Conservation (phyloP, 2,797 vertebrate species). For the Anniella stebbinsi region DNA sequence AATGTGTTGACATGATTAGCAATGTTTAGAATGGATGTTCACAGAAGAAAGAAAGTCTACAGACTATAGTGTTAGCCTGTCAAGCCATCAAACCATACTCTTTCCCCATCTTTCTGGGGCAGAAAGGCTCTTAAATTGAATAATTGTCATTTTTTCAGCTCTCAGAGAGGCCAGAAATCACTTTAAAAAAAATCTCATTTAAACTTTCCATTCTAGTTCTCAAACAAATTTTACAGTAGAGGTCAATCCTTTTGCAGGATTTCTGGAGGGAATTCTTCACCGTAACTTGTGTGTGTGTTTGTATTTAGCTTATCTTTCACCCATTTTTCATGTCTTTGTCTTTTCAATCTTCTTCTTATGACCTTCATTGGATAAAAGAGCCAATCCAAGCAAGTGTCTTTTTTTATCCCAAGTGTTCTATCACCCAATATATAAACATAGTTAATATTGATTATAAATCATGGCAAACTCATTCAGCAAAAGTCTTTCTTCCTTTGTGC, state of each 20-base stretch:
- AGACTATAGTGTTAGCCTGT: constrained; percentile 19
- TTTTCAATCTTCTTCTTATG: constrained; percentile 61
- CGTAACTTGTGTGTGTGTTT: constrained; percentile 31
- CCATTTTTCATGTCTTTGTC: constrained; percentile 63
- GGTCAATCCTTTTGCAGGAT: constrained; percentile 65
- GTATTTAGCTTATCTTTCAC: constrained; percentile 58
- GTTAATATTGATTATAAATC: constrained; percentile 76
- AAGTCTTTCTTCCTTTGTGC: constrained; percentile 8
- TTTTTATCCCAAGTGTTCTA: constrained; percentile 27
- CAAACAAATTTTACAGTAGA: constrained; percentile 71
- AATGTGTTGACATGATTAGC: constrained; percentile 58
- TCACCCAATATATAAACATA: constrained; percentile 58
- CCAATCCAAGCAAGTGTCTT: constrained; percentile 30
- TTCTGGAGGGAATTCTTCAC: constrained; percentile 64
- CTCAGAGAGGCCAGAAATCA: constrained; percentile 75
- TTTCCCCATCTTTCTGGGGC: constrained; percentile 54
- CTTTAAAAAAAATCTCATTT: constrained; percentile 73
- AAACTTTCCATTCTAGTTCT: constrained; percentile 70
- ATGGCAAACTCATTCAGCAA: constrained; percentile 37
- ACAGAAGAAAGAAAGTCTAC: constrained; percentile 33
- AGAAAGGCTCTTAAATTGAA: constrained; percentile 72
- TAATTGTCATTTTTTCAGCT: constrained; percentile 72
- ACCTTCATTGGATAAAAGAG: constrained; percentile 69
- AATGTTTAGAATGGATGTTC: constrained; percentile 54
- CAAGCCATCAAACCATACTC: constrained; percentile 19